A percentile compares a stretch with the other conserved stretches of the same genome.
phyloP scores from a whole-genome alignment of 1,140 invertebrate genomes.

The Ditylenchus dipsaci region DNA sequence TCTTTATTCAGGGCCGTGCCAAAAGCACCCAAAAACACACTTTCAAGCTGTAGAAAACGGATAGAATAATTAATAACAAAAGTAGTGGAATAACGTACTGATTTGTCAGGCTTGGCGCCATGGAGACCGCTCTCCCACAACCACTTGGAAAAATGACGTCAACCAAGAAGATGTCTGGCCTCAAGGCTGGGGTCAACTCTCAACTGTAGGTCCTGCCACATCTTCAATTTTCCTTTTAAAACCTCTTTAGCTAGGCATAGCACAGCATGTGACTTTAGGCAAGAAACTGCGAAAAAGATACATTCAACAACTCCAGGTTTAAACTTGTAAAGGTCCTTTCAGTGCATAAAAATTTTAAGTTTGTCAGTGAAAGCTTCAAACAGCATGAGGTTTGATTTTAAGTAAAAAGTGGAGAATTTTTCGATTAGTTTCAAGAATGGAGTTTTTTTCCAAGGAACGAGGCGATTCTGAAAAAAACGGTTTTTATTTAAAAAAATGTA shows the following conservation, averaged over 20 bases:
- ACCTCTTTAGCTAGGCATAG: conserved; percentile 29
- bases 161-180: conserved; percentile 18
- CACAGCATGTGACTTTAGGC: conserved; percentile 31
- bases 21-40: too few species aligned
- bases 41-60: too few species aligned
- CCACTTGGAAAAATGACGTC: conserved; percentile 13
- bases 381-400: background rate
- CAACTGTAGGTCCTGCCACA: conserved; percentile 13
- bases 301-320: conserved; percentile 15
- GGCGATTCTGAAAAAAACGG: too few species aligned
- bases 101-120: conserved; percentile 25
- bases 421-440: too few species aligned
- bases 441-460: too few species aligned
- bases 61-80: too few species aligned
- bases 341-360: background rate
- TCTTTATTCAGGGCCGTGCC: too few species aligned
- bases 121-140: conserved; percentile 17
- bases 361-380: background rate
- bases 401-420: too few species aligned
- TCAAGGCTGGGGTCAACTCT: conserved; percentile 28
- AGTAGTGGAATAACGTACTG: too few species aligned
- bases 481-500: too few species aligned
- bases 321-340: too few species aligned
- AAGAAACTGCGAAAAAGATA: conserved; percentile 27
- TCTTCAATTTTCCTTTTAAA: background rate